These are phyloP conservation scores for Tipula confusa DNA, from an alignment of 2,888 invertebrate genomes.

Conservation along the genomic window DNA sequence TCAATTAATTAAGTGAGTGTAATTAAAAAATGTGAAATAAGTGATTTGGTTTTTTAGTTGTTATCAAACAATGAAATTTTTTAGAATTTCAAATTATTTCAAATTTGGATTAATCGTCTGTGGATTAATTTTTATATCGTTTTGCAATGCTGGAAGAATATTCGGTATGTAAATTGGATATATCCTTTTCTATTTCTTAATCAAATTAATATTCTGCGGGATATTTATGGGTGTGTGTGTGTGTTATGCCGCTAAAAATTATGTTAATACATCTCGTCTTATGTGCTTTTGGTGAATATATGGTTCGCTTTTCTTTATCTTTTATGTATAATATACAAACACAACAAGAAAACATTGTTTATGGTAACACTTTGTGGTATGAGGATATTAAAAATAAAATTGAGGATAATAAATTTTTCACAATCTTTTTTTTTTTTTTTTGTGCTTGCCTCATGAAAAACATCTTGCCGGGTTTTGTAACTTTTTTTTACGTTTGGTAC, in stretches of 20 bases:
- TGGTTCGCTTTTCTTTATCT: neutral
- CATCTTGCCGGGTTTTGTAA: neutral
- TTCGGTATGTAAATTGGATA: slow-evolving; percentile 45
- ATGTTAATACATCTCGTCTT: neutral
- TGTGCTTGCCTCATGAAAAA: neutral
- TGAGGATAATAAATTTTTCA: slow-evolving; percentile 3
- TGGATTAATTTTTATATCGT: slow-evolving; percentile 46
- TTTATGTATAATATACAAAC: neutral
- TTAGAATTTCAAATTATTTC: neutral
- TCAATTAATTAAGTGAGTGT: neutral
- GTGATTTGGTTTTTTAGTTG: neutral
- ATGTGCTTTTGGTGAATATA: neutral
- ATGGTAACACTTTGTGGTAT: neutral
- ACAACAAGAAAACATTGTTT: neutral
- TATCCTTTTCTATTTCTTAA: too few relatives aligned
- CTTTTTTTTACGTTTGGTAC: neutral
- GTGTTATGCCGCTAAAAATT: neutral
- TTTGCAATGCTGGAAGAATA: slow-evolving; percentile 44
- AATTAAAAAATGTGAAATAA: slow-evolving; percentile 20
- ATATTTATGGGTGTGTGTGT: neutral
- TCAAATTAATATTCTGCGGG: too few relatives aligned
- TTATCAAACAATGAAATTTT: slow-evolving; percentile 12
- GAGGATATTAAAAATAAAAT: slow-evolving; percentile 9
- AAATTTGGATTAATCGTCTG: slow-evolving; percentile 47
- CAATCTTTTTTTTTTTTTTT: too few relatives aligned